These are phyloP conservation scores for Ectemnius lituratus DNA, from an alignment of 2,888 invertebrate species.

Conservation along the genomic window DNA sequence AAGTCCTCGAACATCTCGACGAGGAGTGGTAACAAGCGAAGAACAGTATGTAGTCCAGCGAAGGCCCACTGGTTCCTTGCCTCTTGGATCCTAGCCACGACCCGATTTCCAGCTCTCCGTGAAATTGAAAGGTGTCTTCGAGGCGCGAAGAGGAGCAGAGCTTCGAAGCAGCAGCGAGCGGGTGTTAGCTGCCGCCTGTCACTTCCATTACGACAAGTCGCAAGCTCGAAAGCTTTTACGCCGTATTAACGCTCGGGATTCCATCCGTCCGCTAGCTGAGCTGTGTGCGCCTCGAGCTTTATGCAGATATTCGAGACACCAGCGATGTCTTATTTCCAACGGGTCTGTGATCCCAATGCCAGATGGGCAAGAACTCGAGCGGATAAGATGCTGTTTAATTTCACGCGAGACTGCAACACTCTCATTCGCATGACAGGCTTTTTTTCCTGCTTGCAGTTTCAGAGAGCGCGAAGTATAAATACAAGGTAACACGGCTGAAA, in stretches of 20 bases:
- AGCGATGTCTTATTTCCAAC: neutral
- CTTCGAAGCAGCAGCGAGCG: constrained; percentile 9
- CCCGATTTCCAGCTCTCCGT: constrained; percentile 38
- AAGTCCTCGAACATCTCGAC: constrained; percentile 11
- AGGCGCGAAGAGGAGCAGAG: constrained; percentile 1
- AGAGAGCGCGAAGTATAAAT: no score
- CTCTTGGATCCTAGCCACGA: constrained; percentile 45
- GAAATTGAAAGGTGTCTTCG: constrained; percentile 48
- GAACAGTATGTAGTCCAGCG: neutral
- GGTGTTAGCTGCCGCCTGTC: constrained; percentile 5
- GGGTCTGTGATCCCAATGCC: neutral
- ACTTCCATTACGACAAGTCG: constrained; percentile 40
- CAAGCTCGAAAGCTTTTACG: constrained; percentile 58
- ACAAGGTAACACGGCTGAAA: no score
- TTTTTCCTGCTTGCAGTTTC: no score
- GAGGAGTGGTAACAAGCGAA: no score
- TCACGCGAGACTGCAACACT: no score
- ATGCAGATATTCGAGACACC: constrained; percentile 27
- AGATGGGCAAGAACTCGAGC: neutral
- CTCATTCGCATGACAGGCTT: neutral
- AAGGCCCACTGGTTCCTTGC: constrained; percentile 13
- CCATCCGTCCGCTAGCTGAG: constrained; percentile 3
- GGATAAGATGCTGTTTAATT: no score
- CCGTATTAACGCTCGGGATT: constrained; percentile 52
- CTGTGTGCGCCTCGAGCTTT: constrained; percentile 21